Conservation (phyloP, 2,888 invertebrate species). For the Drosophila neutralis region DNA sequence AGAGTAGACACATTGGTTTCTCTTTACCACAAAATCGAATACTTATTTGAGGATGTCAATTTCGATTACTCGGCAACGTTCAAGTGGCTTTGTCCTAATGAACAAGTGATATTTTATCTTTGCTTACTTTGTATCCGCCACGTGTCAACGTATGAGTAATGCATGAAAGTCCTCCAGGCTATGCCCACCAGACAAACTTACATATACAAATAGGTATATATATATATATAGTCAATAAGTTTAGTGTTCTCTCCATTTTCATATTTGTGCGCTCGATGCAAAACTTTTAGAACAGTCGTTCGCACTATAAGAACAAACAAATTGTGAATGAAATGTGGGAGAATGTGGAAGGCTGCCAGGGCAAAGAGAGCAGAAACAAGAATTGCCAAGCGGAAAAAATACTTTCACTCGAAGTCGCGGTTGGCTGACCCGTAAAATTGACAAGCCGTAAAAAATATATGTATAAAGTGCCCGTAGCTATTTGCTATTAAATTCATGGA, state of each 20-base stretch:
- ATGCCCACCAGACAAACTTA: conserved; percentile 4
- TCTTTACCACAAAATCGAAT: conserved; percentile 14
- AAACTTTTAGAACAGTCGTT: conserved; percentile 31
- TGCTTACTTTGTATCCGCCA: conserved; percentile 14
- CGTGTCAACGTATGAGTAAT: conserved; percentile 54
- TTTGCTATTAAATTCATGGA: conserved; percentile 29
- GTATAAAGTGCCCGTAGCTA: conserved; percentile 7
- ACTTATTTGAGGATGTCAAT: conserved; percentile 27
- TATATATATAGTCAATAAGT: conserved; percentile 59
- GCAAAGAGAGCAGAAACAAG: conserved; percentile 39
- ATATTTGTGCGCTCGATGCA: conserved; percentile 13
- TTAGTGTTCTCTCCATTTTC: conserved; percentile 4
- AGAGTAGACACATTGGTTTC: neutral
- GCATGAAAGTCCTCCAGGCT: conserved; percentile 26
- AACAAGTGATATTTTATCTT: conserved; percentile 31
- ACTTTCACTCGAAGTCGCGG: conserved; percentile 41
- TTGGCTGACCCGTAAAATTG: conserved; percentile 67
- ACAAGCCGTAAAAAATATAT: conserved; percentile 66
- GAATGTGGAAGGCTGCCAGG: neutral
- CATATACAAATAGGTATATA: conserved; percentile 37
- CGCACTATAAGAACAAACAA: conserved; percentile 40
- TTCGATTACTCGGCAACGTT: conserved; percentile 8
- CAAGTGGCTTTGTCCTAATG: conserved; percentile 26
- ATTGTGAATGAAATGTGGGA: conserved; percentile 29
- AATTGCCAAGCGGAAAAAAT: conserved; percentile 35